Evolutionary conservation across 2,797 vertebrate genomes (phyloP).

Genomic region (Gambusia yucatana): DNA sequence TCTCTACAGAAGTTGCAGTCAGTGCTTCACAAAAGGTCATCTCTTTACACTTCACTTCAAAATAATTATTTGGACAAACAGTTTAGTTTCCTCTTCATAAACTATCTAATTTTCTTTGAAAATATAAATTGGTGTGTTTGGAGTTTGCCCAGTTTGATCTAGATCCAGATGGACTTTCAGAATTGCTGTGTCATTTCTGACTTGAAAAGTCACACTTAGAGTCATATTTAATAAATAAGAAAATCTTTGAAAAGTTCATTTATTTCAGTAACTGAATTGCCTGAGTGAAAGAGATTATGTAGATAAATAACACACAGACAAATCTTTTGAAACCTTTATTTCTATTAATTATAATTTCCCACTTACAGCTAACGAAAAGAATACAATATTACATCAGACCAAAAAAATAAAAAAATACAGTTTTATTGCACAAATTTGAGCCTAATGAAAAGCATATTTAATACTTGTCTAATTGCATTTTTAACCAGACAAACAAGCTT

Average conservation of each 20-base stretch:
- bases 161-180: neutral
- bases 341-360: neutral
- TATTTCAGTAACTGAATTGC: neutral
- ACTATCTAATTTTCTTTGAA: neutral
- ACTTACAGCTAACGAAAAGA: neutral
- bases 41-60: no score
- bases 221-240: neutral
- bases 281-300: neutral
- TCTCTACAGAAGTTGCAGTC: no score
- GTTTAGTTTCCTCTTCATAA: neutral
- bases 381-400: neutral
- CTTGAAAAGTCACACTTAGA: constrained; percentile 44
- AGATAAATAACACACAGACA: neutral
- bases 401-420: neutral
- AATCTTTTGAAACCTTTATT: neutral
- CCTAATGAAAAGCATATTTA: neutral
- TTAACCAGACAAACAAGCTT: neutral
- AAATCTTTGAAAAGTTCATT: neutral
- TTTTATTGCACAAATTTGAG: neutral
- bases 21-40: no score
- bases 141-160: neutral
- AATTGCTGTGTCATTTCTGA: constrained; percentile 44
- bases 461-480: neutral
- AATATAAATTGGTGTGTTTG: neutral
- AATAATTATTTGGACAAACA: neutral